Evolutionary conservation across 2,113 vertebrate species (phyloP).

Genomic region (Dipodomys stephensi): DNA sequence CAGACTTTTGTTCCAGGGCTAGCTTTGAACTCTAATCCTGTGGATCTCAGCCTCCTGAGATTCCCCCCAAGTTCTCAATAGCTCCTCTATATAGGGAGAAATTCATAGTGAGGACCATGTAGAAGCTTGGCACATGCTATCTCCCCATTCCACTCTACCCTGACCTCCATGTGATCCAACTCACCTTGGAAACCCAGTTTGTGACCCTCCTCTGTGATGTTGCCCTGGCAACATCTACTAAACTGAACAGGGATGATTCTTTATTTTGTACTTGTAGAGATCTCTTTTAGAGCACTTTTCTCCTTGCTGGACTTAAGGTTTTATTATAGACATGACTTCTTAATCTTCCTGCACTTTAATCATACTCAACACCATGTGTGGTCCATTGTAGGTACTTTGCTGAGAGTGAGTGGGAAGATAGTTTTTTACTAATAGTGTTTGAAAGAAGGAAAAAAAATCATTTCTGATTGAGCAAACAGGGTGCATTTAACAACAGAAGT

Average conservation of each 20-base stretch:
- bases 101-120: not conserved
- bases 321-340: not conserved
- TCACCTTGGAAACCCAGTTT: not conserved
- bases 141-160: not conserved
- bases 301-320: not conserved
- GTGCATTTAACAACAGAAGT: not conserved
- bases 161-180: not conserved
- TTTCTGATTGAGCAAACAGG: not conserved
- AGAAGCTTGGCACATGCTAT: not conserved
- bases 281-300: not conserved
- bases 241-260: not conserved
- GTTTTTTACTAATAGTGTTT: not conserved
- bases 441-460: not conserved
- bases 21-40: no score
- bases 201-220: fast-evolving
- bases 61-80: not conserved
- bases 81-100: fast-evolving
- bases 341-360: not conserved
- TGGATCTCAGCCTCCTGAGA: no score
- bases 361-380: not conserved
- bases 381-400: not conserved
- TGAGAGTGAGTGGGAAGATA: not conserved
- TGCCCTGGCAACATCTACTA: not conserved
- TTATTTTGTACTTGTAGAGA: not conserved
- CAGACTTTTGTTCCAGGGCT: no score